Evolutionary conservation across 2,113 vertebrate genomes (phyloP).

Genomic region (Python bivittatus): DNA sequence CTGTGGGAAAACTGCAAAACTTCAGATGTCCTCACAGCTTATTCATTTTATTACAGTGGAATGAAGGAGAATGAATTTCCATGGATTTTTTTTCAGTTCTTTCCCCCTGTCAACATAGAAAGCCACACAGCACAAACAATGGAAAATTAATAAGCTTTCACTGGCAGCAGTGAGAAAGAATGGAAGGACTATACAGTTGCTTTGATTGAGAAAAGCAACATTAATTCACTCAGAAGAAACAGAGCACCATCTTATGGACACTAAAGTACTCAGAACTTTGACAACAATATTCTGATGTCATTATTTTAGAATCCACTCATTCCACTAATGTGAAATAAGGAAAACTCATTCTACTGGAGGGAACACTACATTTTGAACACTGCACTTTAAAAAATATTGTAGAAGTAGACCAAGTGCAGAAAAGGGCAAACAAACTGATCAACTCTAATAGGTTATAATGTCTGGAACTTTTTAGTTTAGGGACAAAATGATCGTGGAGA

Average conservation of each 20-base stretch:
- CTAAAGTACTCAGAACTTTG: background rate
- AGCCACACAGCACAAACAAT: constrained; percentile 9
- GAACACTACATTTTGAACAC: background rate
- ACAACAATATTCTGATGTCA: background rate
- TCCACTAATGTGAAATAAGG: background rate
- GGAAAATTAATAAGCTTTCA: constrained; percentile 6
- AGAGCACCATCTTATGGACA: constrained; percentile 31
- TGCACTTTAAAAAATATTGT: background rate
- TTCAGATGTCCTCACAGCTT: background rate
- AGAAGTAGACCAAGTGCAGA: background rate
- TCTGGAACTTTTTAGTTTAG: background rate
- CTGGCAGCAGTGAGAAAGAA: background rate
- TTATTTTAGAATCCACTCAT: background rate
- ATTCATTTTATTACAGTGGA: constrained; percentile 1
- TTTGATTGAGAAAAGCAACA: background rate
- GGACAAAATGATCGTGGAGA: background rate
- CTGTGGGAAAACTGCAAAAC: background rate
- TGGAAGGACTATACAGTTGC: background rate
- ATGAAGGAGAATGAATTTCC: constrained; percentile 2
- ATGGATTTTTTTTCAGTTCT: background rate
- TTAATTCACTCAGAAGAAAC: background rate
- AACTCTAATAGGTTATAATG: background rate
- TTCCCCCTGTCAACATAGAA: background rate
- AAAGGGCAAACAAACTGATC: background rate
- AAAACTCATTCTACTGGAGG: background rate